Conservation (phyloP, 2,797 vertebrate genomes). For the Gouania willdenowi region DNA sequence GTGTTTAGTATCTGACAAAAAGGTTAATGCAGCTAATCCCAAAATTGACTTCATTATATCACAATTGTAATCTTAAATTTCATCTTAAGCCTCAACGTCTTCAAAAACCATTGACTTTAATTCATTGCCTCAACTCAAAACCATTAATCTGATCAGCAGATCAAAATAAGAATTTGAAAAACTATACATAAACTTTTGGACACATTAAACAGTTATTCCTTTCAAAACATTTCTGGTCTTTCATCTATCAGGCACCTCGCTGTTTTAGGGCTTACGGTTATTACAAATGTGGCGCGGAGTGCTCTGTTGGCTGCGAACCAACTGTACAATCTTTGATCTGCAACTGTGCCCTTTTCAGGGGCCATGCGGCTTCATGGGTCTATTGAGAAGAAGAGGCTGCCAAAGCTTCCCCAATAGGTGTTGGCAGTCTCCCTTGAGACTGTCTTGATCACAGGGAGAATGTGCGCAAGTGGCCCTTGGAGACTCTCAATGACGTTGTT, state of each 20-base stretch:
- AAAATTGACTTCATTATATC: too few relatives aligned
- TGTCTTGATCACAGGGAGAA: slow-evolving; percentile 59
- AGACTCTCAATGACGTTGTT: slow-evolving; percentile 50
- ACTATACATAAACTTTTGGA: too few relatives aligned
- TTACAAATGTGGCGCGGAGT: slow-evolving; percentile 47
- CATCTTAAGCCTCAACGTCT: too few relatives aligned
- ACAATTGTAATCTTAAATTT: too few relatives aligned
- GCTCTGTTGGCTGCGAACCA: slow-evolving; percentile 62
- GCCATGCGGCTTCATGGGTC: slow-evolving; percentile 37
- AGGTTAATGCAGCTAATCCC: too few relatives aligned
- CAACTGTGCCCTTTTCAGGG: slow-evolving; percentile 51
- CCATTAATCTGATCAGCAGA: too few relatives aligned
- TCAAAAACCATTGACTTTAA: too few relatives aligned
- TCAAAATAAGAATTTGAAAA: too few relatives aligned
- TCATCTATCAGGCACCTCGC: slow-evolving; percentile 34
- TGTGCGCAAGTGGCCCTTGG: slow-evolving; percentile 68
- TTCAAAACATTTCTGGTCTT: slow-evolving; percentile 35
- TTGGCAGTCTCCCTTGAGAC: slow-evolving; percentile 60
- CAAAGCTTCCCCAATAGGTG: slow-evolving; percentile 57
- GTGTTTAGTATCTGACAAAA: too few relatives aligned
- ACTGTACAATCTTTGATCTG: slow-evolving; percentile 70
- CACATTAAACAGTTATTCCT: slow-evolving; percentile 37
- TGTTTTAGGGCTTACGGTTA: slow-evolving; percentile 44
- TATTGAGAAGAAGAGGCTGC: slow-evolving; percentile 24
- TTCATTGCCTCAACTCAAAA: too few relatives aligned